Percentiles rank a stretch among this genome's conserved stretches.
Conservation (phyloP, 2,888 invertebrate genomes). For the Imbricaverruca yamaguchii region DNA sequence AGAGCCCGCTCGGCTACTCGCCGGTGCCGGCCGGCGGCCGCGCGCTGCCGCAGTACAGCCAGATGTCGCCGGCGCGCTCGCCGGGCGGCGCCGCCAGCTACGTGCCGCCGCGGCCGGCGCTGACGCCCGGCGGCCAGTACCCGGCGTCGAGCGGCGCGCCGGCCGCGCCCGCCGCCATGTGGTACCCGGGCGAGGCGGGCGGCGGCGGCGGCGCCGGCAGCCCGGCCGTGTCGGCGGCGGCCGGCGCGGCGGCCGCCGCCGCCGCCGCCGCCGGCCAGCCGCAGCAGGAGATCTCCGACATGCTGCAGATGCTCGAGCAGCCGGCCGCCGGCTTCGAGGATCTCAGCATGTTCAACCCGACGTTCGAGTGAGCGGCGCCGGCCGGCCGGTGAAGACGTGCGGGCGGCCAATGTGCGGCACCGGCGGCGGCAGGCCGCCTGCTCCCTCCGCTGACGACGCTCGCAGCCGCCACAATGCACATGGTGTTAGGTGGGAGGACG, state of each 20-base stretch:
- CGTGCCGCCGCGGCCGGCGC: slow-evolving; percentile 40
- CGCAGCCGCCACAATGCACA: no score
- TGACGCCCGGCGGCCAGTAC: slow-evolving; percentile 37
- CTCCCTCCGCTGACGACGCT: no score
- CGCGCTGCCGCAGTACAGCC: slow-evolving; percentile 29
- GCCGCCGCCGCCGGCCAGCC: slow-evolving; percentile 42
- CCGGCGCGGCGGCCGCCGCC: slow-evolving; percentile 41
- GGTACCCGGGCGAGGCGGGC: slow-evolving; percentile 28
- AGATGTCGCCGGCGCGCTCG: slow-evolving; percentile 36
- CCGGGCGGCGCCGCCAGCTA: slow-evolving; percentile 25
- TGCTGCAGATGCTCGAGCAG: slow-evolving; percentile 85
- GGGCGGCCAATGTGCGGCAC: no score
- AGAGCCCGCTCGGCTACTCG: slow-evolving; percentile 51
- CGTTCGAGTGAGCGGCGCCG: slow-evolving; percentile 50
- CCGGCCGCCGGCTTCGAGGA: slow-evolving; percentile 79
- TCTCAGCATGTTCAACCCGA: slow-evolving; percentile 80
- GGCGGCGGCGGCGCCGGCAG: slow-evolving; percentile 24
- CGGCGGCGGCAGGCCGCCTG: no score
- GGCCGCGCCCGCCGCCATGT: slow-evolving; percentile 30
- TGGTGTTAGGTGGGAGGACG: no score
- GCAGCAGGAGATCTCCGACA: slow-evolving; percentile 77
- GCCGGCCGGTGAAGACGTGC: no score
- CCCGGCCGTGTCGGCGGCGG: slow-evolving; percentile 47
- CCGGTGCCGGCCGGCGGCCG: slow-evolving; percentile 41
- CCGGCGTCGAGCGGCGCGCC: slow-evolving; percentile 40